phyloP scores from a whole-genome alignment of 64 coral and sea anemone species.

The Pocillopora damicornis region DNA sequence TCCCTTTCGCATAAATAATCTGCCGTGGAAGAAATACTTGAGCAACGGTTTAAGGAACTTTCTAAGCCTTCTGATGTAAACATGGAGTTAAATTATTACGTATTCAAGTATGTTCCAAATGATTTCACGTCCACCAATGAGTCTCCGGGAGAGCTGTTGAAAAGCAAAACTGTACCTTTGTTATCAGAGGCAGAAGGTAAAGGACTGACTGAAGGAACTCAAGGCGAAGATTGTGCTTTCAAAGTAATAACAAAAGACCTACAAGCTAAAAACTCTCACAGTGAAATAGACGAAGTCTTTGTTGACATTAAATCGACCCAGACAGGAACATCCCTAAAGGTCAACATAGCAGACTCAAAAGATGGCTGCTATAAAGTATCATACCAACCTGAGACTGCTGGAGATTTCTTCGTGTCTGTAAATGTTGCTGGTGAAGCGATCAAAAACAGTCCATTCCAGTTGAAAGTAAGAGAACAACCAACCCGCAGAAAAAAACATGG shows the following conservation, averaged over 20 bases:
- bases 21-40: constrained; percentile 4
- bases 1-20: background rate
- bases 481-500: background rate
- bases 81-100: background rate
- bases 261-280: background rate
- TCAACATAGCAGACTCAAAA: background rate
- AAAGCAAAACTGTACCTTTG: background rate
- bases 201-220: background rate
- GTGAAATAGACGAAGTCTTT: background rate
- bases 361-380: constrained; percentile 5
- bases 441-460: background rate
- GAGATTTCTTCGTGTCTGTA: background rate
- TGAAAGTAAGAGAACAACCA: background rate
- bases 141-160: background rate
- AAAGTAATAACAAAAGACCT: background rate
- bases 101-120: background rate
- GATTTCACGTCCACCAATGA: background rate
- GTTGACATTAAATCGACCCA: background rate
- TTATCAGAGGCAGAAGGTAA: background rate
- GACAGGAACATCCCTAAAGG: no score
- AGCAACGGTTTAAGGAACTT: constrained; percentile 20
- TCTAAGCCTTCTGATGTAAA: background rate
- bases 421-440: background rate
- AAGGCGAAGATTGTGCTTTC: background rate
- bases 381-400: background rate